Evolutionary conservation across 2,113 vertebrate species (phyloP).

Genomic region (Cavia aperea): DNA sequence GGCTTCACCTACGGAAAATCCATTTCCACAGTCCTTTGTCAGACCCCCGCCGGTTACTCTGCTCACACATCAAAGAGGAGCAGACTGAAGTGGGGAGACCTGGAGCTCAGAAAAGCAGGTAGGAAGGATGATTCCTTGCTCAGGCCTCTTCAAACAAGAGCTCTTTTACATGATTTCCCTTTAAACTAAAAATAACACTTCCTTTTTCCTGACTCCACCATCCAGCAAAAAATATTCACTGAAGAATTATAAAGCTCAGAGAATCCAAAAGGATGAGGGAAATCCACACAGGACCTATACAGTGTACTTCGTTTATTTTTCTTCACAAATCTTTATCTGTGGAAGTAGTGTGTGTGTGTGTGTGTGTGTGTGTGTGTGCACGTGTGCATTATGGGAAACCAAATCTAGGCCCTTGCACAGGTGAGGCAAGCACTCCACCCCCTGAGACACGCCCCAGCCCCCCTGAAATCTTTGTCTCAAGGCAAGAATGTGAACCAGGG

Average conservation of each 20-base stretch:
- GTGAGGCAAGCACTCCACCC: background rate
- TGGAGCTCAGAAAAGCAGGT: background rate
- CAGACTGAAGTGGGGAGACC: background rate
- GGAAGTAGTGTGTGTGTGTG: background rate
- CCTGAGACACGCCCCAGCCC: background rate
- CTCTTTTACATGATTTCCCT: conserved; percentile 6
- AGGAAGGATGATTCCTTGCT: background rate
- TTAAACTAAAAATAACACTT: conserved; percentile 42
- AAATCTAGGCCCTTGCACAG: background rate
- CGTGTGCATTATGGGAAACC: background rate
- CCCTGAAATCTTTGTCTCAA: background rate
- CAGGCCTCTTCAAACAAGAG: background rate
- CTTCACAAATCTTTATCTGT: background rate
- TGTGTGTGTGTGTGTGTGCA: background rate
- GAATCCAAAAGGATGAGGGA: background rate
- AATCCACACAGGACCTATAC: no score
- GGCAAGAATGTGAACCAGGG: background rate
- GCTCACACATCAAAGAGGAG: conserved; percentile 11
- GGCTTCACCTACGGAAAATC: background rate
- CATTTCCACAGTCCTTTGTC: conserved; percentile 43
- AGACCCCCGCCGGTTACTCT: conserved; percentile 27
- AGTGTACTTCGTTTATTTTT: background rate
- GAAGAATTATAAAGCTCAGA: background rate
- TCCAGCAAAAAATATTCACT: conserved; percentile 34
- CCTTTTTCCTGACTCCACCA: background rate